Evolutionary conservation across 2,888 invertebrate genomes (phyloP), one percentile per base, ranked within the genome.

Genomic region (Teleogryllus oceanicus): DNA sequence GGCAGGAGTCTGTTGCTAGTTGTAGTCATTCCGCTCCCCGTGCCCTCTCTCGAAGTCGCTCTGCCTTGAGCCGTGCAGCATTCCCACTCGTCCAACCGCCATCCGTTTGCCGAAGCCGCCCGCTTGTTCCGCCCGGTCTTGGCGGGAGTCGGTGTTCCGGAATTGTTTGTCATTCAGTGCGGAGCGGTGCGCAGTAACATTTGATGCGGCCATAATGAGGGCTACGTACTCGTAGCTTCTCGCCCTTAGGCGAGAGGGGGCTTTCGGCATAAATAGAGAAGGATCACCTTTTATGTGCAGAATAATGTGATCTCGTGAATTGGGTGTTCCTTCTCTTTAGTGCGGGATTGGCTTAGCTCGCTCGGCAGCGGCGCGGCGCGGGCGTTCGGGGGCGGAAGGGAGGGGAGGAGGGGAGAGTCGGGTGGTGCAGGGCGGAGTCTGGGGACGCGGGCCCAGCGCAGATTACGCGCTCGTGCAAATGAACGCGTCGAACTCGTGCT

Each of bases 171-270:
- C 37, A 37, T 37, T 37, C 1, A 37, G 37, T 37, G 62, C n/a
- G 62, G 13, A 62, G 62, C 62, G 62, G 16, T 10, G 62, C 62
- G 62, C 62, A 62, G 16, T 62, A 18, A 62, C 62, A 62, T 62
- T 62, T 62, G 62, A 62, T 62, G 62, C n/a, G 62, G 62, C 62
- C n/a, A 16, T 62, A 62, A 62, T 62, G 62, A 62, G 62, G n/a
- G 62, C 62, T 62, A 62, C 62, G 62, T 37, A 37, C 37, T 37
- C 37, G 37, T 8, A 37, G 37, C 37, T 5, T 8, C 37, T 37
- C 37, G 4, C 37, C 37, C 37, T 37, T 37, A 37, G 37, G 37
- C 37, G 37, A 37, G 37, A 37, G 37, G 37, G 37, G 37, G 37
- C 37, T 37, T 37, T 37, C 37, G 37, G 37, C 37, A 62, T n/a